phyloP scores from a whole-genome alignment of 2,888 invertebrate genomes.

The Oscheius onirici region DNA sequence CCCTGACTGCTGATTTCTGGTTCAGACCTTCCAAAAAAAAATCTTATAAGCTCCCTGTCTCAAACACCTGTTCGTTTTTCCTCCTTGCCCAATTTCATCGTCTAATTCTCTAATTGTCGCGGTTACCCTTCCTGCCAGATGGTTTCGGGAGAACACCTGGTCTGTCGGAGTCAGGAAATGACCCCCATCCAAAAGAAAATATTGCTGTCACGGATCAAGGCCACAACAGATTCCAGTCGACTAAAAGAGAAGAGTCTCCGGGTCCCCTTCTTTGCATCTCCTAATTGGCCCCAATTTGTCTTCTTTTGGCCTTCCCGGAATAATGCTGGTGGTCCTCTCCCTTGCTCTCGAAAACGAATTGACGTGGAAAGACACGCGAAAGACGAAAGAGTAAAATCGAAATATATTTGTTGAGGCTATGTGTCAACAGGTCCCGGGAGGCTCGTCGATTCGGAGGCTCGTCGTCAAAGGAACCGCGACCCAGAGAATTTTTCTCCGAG shows the following conservation, averaged over 20 bases:
- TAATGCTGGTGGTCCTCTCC: conserved; percentile 14
- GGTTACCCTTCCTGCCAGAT: no score
- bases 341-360: background rate
- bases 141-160: background rate
- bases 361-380: background rate
- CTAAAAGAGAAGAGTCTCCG: no score
- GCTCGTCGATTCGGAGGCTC: conserved; percentile 11
- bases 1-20: background rate
- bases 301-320: conserved; percentile 8
- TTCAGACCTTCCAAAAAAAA: no score
- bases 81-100: background rate
- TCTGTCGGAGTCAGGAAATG: background rate
- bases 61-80: background rate
- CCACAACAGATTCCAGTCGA: no score
- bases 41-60: no score
- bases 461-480: conserved; percentile 27
- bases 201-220: no score
- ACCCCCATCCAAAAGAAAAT: background rate
- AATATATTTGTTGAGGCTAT: conserved; percentile 14
- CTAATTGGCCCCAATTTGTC: conserved; percentile 28
- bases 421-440: conserved; percentile 29
- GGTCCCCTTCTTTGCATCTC: background rate
- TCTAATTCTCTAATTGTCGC: background rate
- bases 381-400: background rate
- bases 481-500: conserved; percentile 10